A percentile compares a stretch with the other conserved stretches of the same genome.
These are phyloP conservation scores for Yponomeuta evonymella DNA, from an alignment of 2,888 invertebrate species.

Conservation along the genomic window DNA sequence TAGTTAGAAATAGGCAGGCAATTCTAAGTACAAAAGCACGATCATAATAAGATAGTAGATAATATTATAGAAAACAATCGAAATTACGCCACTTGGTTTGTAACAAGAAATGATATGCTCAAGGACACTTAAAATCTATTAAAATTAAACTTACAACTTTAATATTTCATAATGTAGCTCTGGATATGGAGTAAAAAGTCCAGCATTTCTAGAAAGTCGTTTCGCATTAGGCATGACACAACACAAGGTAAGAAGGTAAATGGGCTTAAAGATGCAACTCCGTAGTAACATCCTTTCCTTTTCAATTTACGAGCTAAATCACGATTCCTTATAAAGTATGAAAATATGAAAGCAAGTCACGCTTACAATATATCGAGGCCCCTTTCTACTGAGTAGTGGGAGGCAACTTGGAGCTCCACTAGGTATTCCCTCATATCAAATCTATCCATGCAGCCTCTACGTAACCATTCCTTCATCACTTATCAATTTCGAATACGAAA, in stretches of 20 bases:
- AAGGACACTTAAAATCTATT: conserved; percentile 15
- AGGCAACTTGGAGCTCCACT: conserved; percentile 9
- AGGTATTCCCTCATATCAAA: conserved; percentile 14
- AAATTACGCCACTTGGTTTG: conserved; percentile 4
- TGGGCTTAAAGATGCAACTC: not conserved
- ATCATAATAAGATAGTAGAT: conserved; percentile 27
- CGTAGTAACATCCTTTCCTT: not conserved
- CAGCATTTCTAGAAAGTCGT: conserved; percentile 39
- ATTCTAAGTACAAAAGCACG: conserved; percentile 26
- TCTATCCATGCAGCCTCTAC: conserved; percentile 6
- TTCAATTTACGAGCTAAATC: conserved; percentile 11
- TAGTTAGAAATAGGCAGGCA: conserved; percentile 24
- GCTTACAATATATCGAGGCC: conserved; percentile 26
- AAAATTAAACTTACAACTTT: conserved; percentile 15
- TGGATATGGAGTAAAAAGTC: conserved; percentile 60
- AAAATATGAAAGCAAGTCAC: conserved; percentile 19
- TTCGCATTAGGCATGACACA: not conserved
- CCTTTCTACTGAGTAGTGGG: conserved; percentile 20
- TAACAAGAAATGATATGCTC: conserved; percentile 17
- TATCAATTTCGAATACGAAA: not conserved
- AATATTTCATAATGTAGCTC: conserved; percentile 40
- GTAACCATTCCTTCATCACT: not conserved
- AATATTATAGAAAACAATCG: conserved; percentile 14
- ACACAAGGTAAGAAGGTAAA: not conserved
- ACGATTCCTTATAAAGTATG: conserved; percentile 13